Conservation (phyloP, 2,888 invertebrate genomes). For the Pristionchus fissidentatus region DNA sequence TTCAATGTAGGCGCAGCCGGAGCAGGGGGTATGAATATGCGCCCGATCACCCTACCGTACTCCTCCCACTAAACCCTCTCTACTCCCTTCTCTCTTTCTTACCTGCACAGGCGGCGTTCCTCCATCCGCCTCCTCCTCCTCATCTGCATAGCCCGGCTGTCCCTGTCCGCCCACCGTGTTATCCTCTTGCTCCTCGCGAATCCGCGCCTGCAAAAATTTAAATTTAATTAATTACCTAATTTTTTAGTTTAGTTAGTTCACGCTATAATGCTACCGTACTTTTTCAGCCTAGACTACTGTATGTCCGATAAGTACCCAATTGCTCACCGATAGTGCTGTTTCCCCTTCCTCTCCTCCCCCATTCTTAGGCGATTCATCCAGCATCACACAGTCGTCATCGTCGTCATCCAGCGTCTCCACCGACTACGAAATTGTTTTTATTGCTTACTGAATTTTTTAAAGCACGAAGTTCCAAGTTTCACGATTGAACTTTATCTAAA, state of each 20-base stretch:
- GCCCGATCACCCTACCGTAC: no score
- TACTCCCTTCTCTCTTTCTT: neutral
- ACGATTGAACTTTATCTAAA: neutral
- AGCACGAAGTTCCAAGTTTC: neutral
- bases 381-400: slow-evolving; percentile 4
- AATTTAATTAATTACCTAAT: no score
- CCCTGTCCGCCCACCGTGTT: slow-evolving; percentile 22
- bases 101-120: neutral
- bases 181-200: slow-evolving; percentile 32
- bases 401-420: neutral
- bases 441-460: no score
- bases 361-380: neutral
- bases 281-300: neutral
- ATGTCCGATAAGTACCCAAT: neutral
- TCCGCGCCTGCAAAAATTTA: neutral
- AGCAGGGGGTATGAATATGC: no score
- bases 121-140: neutral
- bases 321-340: neutral
- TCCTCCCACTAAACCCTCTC: neutral
- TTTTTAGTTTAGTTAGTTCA: no score
- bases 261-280: no score
- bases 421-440: neutral
- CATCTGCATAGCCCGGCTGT: slow-evolving; percentile 30
- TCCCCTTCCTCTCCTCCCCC: neutral
- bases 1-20: no score